Evolutionary conservation across 2,797 vertebrate genomes (phyloP), one percentile per base, ranked within the genome.

Genomic region (Melanotaenia nigrans): DNA sequence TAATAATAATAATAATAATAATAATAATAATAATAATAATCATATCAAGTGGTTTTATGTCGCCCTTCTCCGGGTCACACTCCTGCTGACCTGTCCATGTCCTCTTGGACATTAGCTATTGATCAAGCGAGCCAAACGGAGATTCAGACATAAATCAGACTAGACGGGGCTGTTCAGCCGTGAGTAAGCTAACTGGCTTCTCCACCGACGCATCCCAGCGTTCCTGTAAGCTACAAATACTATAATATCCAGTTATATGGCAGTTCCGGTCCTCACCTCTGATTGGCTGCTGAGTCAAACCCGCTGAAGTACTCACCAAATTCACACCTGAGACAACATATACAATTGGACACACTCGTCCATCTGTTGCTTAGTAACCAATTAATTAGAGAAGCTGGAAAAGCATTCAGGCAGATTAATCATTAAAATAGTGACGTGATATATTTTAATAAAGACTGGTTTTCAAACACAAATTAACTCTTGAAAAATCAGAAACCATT

Each of bases 121-220:
- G 95, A 96, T 95, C 91, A 73, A 63, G 57, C 60, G 81, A 87
- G 87, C 81, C 87, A 88, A 90, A 92, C 82, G 72, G 85, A 88
- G 87, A 69, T 58, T 64, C 68, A 83, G 93, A 95, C 86, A 90
- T 79, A 90, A 92, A 96, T 95, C 85, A 84, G 85, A 93, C 92
- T 89, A 90, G 95, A 96, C 94, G 92, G 94, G 70, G 90, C 88
- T 91, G 93, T 90, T 96, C 95, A 95, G 79, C 94, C 94, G 92
- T 92, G 87, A 95, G 84, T 28, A 28, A 28, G 28, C 28, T 94
- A 95, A 96, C 91, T 76, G 90, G 92, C 93, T 95, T 93, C 93
- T 85, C 49, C 54, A 90, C 92, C 85, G 89, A 81, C 77, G 74
- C 85, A 89, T 90, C 92, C 87, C 86, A 89, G 16, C 77, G 65